Evolutionary conservation across 2,113 vertebrate species (phyloP), one percentile per base, ranked within the genome.

Genomic region (Leucoraja erinaceus): DNA sequence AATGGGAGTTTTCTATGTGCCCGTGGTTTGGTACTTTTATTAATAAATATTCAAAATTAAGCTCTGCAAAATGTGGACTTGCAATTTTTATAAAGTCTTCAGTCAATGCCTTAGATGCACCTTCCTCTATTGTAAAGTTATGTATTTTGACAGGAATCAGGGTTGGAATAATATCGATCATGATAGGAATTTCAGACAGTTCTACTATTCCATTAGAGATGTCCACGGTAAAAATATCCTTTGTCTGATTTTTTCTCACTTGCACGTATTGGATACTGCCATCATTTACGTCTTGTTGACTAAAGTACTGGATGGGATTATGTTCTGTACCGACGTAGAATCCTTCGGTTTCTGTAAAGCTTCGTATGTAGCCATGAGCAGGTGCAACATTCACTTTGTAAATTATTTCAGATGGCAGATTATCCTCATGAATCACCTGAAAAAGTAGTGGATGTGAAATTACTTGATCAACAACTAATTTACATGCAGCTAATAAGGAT

Each of bases 211-310:
- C 97, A 0, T 96, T 97, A 93, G 96, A 97, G 93, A 96, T 97
- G 66, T 97, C 96, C 33, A 98, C 94, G 38, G 95, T 93, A 94
- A 98, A 97, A 88, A 0, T 93, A 94, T 99, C 98, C 11, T 94
- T 96, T 2, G 94, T 84, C 59, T 95, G 95, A 94, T 94, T 93
- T 33, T 97, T 95, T 83, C 94, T 94, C 56, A 94, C 95, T 94
- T 98, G 98, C 93, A 98, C 94, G 93, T 98, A 98, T 93, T 97
- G 96, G 94, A 98, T 93, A 93, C 95, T 95, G 9, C 97, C 98
- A 25, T 94, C 94, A 18, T 98, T 95, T 22, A 98, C 84, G 95
- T 98, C 97, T 93, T 96, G 94, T 72, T 98, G 97, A 9, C 96
- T 97, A 94, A 99, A 99, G 0, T 93, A 96, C 95, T 94, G 94